Evolutionary conservation across 1,140 invertebrate species (phyloP).

Genomic region (Neomicropteryx cornuta): DNA sequence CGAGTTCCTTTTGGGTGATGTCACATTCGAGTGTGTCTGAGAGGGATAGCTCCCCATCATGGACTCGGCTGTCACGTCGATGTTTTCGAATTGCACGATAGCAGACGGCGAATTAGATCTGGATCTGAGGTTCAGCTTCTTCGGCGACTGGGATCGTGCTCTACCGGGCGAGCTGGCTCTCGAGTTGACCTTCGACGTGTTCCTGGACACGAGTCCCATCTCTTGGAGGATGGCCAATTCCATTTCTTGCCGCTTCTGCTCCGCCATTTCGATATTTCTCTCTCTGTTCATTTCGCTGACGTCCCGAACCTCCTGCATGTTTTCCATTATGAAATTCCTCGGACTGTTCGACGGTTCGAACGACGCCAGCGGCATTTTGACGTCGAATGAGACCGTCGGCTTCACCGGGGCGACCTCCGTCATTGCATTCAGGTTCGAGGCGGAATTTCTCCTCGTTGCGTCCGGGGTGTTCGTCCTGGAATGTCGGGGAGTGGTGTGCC

Average conservation of each 20-base stretch:
- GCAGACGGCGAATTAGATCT: constrained; percentile 34
- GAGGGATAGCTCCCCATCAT: too few relatives aligned
- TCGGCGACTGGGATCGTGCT: constrained; percentile 28
- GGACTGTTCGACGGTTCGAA: too few relatives aligned
- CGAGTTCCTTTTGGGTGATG: constrained; percentile 30
- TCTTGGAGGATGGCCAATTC: constrained; percentile 36
- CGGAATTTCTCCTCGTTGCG: constrained; percentile 31
- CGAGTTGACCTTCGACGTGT: constrained; percentile 14
- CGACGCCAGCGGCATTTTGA: too few relatives aligned
- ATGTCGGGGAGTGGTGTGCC: constrained; percentile 19
- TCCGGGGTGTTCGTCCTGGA: constrained; percentile 27
- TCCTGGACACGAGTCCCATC: constrained; percentile 30
- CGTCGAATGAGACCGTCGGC: too few relatives aligned
- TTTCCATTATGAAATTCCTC: constrained; percentile 36
- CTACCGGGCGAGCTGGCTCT: constrained; percentile 21
- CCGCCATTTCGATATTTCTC: constrained; percentile 35
- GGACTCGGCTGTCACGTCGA: too few relatives aligned
- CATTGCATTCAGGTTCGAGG: constrained; percentile 21
- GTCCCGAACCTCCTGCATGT: constrained; percentile 38
- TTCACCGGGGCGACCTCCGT: constrained; percentile 25
- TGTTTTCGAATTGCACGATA: constrained; percentile 27
- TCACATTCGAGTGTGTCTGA: constrained; percentile 33
- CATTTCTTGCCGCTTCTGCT: constrained; percentile 30
- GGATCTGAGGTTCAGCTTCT: constrained; percentile 28
- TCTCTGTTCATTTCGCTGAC: constrained; percentile 37